phyloP scores from a whole-genome alignment of 2,113 vertebrate species.

The Heliornis fulica region DNA sequence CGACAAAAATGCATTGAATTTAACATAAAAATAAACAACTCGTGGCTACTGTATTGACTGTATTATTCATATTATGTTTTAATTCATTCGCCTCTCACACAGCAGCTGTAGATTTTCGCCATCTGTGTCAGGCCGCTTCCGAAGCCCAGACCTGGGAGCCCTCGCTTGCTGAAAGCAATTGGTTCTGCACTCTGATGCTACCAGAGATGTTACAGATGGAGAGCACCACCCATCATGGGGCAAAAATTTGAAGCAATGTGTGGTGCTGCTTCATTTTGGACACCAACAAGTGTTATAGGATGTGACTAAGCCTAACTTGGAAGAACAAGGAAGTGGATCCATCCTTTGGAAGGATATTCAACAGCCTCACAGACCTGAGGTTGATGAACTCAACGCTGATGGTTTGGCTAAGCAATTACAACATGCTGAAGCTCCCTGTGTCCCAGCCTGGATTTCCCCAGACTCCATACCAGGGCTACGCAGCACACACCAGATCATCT shows the following conservation, averaged over 20 bases:
- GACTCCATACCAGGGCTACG: background rate
- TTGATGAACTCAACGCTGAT: background rate
- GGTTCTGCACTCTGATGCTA: background rate
- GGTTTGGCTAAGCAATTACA: background rate
- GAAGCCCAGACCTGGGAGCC: background rate
- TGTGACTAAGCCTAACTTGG: background rate
- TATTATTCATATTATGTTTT: constrained; percentile 53
- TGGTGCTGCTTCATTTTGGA: background rate
- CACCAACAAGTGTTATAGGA: background rate
- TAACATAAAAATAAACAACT: constrained; percentile 72
- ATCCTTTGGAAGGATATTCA: background rate
- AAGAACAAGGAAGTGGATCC: background rate
- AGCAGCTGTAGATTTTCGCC: background rate
- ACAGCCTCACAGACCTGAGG: background rate
- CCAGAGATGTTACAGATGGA: background rate
- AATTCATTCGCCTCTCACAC: background rate
- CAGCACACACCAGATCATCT: background rate
- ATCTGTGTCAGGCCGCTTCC: background rate
- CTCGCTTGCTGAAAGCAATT: background rate
- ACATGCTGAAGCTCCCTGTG: background rate
- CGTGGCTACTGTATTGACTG: constrained; percentile 54
- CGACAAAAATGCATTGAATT: constrained; percentile 64
- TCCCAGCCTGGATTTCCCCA: background rate
- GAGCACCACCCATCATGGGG: background rate
- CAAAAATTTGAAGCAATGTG: rapidly evolving